phyloP scores from a whole-genome alignment of 2,888 invertebrate genomes.

The Priocnemis perturbator region DNA sequence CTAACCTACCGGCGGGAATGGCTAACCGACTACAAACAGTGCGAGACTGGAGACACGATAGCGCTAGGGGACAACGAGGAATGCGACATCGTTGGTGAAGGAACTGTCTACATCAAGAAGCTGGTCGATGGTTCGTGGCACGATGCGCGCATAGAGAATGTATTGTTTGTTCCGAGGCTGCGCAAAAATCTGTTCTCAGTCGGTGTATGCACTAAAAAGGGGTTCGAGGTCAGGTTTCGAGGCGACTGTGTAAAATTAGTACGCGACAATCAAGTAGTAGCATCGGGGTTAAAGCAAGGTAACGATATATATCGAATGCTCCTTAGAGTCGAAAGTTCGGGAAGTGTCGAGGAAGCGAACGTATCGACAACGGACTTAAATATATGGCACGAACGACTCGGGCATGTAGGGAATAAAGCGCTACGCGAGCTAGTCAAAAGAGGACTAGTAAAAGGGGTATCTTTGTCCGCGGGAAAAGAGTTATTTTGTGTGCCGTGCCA shows the following conservation, averaged over 20 bases:
- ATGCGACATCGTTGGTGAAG: slow-evolving; percentile 31
- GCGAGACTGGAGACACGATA: slow-evolving; percentile 14
- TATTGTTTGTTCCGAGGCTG: slow-evolving; percentile 49
- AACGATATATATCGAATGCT: slow-evolving; percentile 52
- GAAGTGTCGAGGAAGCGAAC: slow-evolving; percentile 15
- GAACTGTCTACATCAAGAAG: slow-evolving; percentile 27
- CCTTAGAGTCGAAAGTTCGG: slow-evolving; percentile 21
- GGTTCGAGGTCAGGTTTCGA: slow-evolving; percentile 35
- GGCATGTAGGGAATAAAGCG: slow-evolving; percentile 39
- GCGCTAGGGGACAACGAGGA: slow-evolving; percentile 36
- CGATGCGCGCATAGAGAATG: slow-evolving; percentile 42
- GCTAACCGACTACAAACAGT: slow-evolving; percentile 23
- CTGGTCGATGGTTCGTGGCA: slow-evolving; percentile 26
- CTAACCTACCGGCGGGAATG: no score
- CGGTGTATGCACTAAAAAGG: no score
- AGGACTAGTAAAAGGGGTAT: slow-evolving; percentile 30
- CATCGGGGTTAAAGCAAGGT: slow-evolving; percentile 38
- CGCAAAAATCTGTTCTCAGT: slow-evolving; percentile 52
- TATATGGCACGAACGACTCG: slow-evolving; percentile 28
- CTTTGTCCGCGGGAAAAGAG: slow-evolving; percentile 21
- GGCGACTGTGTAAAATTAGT: slow-evolving; percentile 26
- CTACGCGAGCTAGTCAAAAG: slow-evolving; percentile 42
- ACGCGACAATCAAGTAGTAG: slow-evolving; percentile 26
- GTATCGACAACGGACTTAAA: slow-evolving; percentile 20
- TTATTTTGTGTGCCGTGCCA: slow-evolving; percentile 45